Base-by-base conservation (phyloP, 2,113 vertebrate genomes). In the Artemisiospiza belli region DNA sequence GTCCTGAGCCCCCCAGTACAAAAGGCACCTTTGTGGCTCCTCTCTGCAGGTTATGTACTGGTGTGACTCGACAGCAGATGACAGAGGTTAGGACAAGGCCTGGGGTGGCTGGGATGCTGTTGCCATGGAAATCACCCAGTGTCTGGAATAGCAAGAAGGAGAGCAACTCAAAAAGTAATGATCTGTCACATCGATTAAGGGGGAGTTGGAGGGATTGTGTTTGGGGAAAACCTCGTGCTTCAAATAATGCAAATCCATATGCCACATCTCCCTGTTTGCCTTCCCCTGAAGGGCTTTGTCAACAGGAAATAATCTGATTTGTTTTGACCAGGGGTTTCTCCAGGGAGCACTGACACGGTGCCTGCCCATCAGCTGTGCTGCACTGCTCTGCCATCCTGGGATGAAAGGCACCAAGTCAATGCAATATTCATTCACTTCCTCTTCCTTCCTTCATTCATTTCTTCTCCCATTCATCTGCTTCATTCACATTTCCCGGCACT, bases 371-470 rank as follows among this genome's bases (percentile, higher is more conserved):
- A 80, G 90, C 82, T 90, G 93, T 0, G 8, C 95, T 67, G 90
- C 85, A 57, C 80, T 61, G 79, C 81, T 87, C 82, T 28, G 28
- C 77, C 63, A 89, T 84, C 91, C 85, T 59, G 75, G 91, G 83
- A 91, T 93, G 95, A 96, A 96, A 95, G 91, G 83, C 87, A 92
- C 33, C 66, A 52, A 94, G 87, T 52, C 88, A 52, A 83, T 96
- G 95, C 81, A 94, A 92, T 95, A 95, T 97, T 96, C 96, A 97
- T 97, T 97, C 95, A 97, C 90, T 94, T 94, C 93, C 93, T 92
- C 83, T 95, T 93, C 72, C 55, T 77, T 96, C 93, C 70, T 95
- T 92, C 96, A 97, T 97, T 97, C 96, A 97, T 94, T 97, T 89
- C 92, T 95, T 35, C 85, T 59, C 89, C 92, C 95, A 97, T 96